A percentile compares a stretch with the other conserved stretches of the same genome.
Conservation (phyloP, 2,113 vertebrate species). For the Coregonus clupeaformis region DNA sequence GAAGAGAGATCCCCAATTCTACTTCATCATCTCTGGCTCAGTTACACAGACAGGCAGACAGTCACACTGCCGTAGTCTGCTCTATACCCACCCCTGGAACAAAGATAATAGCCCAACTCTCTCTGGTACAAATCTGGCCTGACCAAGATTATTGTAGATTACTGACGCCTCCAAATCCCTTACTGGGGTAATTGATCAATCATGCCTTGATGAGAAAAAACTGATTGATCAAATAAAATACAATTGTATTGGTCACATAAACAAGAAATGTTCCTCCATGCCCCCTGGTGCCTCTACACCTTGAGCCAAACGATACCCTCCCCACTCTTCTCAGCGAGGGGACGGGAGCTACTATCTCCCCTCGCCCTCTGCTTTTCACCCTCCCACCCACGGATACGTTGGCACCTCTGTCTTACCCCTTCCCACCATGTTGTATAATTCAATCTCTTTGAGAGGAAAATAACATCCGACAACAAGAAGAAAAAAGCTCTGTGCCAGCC, state of each 20-base stretch:
- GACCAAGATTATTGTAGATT: slow-evolving; percentile 47
- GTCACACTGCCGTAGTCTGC: not conserved
- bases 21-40: slow-evolving; percentile 26
- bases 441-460: slow-evolving; percentile 60
- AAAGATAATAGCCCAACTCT: slow-evolving; percentile 28
- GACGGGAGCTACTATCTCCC: not conserved
- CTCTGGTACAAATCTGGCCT: slow-evolving; percentile 50
- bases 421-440: slow-evolving; percentile 56
- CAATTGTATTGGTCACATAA: slow-evolving; percentile 21
- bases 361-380: slow-evolving; percentile 23
- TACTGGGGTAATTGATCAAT: slow-evolving; percentile 50
- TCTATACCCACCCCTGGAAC: not conserved
- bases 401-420: slow-evolving; percentile 76
- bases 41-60: not conserved
- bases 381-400: slow-evolving; percentile 63
- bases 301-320: slow-evolving; percentile 29
- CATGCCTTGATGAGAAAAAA: slow-evolving; percentile 52
- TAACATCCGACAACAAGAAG: slow-evolving; percentile 58
- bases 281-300: slow-evolving; percentile 58
- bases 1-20: slow-evolving; percentile 23
- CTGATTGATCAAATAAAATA: not conserved
- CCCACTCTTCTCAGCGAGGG: slow-evolving; percentile 4
- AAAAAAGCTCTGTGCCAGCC: slow-evolving; percentile 64
- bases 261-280: slow-evolving; percentile 44
- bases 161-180: slow-evolving; percentile 33